Base-by-base conservation (phyloP, 2,888 invertebrate genomes). In the Ditula angustiorana region DNA sequence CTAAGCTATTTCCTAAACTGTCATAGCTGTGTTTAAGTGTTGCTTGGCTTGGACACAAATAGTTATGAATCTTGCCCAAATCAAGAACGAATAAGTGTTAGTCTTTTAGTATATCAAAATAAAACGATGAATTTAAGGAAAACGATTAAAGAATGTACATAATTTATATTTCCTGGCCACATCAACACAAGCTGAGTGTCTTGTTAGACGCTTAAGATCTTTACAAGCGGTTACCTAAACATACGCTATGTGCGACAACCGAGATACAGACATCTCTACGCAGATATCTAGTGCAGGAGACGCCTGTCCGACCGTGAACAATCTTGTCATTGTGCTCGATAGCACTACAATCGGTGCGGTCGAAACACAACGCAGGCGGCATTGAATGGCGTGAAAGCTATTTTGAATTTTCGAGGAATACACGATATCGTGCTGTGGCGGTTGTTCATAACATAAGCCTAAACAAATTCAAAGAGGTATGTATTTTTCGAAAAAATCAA, bases 141-240 rank as follows among this genome's bases (percentile, higher is more conserved):
- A n/a, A n/a, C n/a, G n/a, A n/a, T n/a, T n/a, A n/a, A n/a, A n/a
- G n/a, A n/a, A n/a, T n/a, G n/a, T n/a, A n/a, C n/a, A n/a, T n/a
- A n/a, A n/a, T n/a, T 8, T 10, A 7, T 11, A 66, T 56, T 41
- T 75, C 55, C 19, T 74, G 69, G 74, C 81, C 74, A 66, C 8
- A 67, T 69, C 37, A 53, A 67, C 65, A 69, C 66, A 67, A 61
- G 70, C 68, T 68, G 65, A 68, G 74, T 76, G 74, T 77, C 76
- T 77, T 71, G 73, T 74, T 75, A 75, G 73, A 74, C 60, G 72
- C 66, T 72, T 68, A 69, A 72, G 73, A 78, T 74, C 77, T 74
- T 75, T 80, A 79, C 5, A 2, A 49, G 24, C 16, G 13, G 5
- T 8, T n/a, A n/a, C n/a, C 10, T 7, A 16, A 49, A 49, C 16